phyloP scores from a whole-genome alignment of 1,140 invertebrate species.

The Neuroterus valhalla region DNA sequence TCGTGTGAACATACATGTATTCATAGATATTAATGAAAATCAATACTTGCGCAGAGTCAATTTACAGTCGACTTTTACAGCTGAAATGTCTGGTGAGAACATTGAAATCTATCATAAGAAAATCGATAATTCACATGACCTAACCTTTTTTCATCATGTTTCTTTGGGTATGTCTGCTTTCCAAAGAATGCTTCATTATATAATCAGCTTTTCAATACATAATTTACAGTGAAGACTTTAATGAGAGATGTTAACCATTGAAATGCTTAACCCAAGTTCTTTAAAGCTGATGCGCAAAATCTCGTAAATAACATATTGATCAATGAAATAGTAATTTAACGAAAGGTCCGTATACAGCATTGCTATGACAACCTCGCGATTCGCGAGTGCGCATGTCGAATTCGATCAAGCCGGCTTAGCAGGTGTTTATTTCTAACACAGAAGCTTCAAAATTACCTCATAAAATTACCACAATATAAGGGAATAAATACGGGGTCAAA shows the following conservation, averaged over 20 bases:
- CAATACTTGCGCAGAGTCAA: too few relatives aligned
- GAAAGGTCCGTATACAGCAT: conserved; percentile 27
- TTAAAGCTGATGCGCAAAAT: background rate
- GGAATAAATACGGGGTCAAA: background rate
- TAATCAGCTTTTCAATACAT: background rate
- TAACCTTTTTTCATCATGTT: too few relatives aligned
- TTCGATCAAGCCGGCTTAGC: conserved; percentile 40
- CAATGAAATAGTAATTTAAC: conserved; percentile 25
- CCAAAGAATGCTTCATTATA: too few relatives aligned
- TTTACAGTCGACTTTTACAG: too few relatives aligned
- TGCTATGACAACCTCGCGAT: conserved; percentile 34
- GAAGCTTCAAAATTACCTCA: conserved; percentile 14
- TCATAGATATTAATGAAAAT: too few relatives aligned
- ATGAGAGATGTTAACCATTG: background rate
- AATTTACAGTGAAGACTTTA: background rate
- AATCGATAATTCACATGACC: too few relatives aligned
- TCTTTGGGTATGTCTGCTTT: too few relatives aligned
- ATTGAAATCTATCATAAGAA: too few relatives aligned
- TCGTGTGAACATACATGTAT: too few relatives aligned
- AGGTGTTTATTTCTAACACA: conserved; percentile 20
- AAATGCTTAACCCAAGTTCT: background rate
- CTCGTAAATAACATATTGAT: conserved; percentile 12
- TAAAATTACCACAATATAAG: conserved; percentile 25
- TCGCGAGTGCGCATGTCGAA: conserved; percentile 49
- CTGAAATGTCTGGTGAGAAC: too few relatives aligned